Evolutionary conservation across 1,140 invertebrate genomes (phyloP).

Genomic region (Caenorhabditis brenneri): DNA sequence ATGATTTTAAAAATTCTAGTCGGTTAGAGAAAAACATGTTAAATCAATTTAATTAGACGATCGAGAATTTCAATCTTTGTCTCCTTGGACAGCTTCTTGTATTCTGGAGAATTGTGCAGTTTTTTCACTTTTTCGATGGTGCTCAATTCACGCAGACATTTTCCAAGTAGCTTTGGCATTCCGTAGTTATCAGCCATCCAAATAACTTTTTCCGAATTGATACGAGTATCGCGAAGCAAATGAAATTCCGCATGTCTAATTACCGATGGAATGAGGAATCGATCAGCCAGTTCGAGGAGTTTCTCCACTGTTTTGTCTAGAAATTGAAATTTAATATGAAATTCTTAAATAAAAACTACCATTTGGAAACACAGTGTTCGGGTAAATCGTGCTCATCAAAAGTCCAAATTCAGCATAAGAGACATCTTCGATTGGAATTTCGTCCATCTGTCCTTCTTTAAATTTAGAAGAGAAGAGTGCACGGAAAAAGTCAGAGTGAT

Average conservation of each 20-base stretch:
- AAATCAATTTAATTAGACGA: too few species aligned
- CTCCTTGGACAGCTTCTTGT: background rate
- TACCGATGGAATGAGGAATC: background rate
- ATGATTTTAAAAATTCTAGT: too few species aligned
- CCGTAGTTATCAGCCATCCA: background rate
- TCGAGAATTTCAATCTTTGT: background rate
- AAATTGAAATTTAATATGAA: background rate
- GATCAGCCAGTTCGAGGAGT: background rate
- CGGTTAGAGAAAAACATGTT: too few species aligned
- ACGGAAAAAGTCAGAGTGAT: too few species aligned
- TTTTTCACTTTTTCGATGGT: background rate
- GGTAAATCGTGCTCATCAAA: background rate
- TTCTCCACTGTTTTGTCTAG: too few species aligned
- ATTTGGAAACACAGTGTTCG: background rate
- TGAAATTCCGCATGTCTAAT: background rate
- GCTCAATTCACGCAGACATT: background rate
- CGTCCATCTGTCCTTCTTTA: background rate
- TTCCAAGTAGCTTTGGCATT: background rate
- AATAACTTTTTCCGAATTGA: background rate
- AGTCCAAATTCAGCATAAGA: background rate
- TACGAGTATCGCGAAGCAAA: background rate
- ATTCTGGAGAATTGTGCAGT: background rate
- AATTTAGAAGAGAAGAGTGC: too few species aligned
- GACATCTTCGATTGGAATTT: background rate
- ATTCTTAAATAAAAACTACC: background rate